These are phyloP conservation scores for Amiota minor DNA, from an alignment of 2,888 invertebrate genomes.

Conservation along the genomic window DNA sequence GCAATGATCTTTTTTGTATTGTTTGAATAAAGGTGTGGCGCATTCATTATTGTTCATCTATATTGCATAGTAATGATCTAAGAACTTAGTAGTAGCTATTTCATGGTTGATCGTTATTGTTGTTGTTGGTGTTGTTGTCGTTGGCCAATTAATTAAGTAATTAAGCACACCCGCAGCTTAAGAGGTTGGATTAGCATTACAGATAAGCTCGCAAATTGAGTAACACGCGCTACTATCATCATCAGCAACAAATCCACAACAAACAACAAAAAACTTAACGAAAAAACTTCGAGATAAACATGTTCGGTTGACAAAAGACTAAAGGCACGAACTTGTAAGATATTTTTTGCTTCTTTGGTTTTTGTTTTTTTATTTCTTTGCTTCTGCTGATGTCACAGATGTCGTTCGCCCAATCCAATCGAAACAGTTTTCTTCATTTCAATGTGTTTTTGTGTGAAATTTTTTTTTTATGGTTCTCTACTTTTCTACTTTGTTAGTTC, in stretches of 20 bases:
- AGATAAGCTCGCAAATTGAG: conserved; percentile 21
- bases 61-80: no score
- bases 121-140: conserved; percentile 14
- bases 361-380: no score
- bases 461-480: conserved; percentile 46
- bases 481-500: not conserved
- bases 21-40: conserved; percentile 1
- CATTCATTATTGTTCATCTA: no score
- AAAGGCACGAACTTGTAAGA: conserved; percentile 45
- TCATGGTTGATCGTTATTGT: conserved; percentile 31
- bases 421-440: conserved; percentile 1
- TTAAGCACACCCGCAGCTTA: conserved; percentile 34
- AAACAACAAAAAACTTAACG: not conserved
- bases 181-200: conserved; percentile 16
- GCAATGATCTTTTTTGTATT: not conserved
- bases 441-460: conserved; percentile 25
- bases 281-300: not conserved
- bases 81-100: no score
- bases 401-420: no score
- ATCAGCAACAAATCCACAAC: not conserved
- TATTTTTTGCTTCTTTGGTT: not conserved
- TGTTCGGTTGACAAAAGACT: conserved; percentile 42
- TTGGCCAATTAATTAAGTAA: conserved; percentile 47
- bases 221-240: conserved; percentile 18
- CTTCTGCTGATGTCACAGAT: no score